Evolutionary conservation across 2,888 invertebrate species (phyloP).

Genomic region (Tenthredo distinguenda): DNA sequence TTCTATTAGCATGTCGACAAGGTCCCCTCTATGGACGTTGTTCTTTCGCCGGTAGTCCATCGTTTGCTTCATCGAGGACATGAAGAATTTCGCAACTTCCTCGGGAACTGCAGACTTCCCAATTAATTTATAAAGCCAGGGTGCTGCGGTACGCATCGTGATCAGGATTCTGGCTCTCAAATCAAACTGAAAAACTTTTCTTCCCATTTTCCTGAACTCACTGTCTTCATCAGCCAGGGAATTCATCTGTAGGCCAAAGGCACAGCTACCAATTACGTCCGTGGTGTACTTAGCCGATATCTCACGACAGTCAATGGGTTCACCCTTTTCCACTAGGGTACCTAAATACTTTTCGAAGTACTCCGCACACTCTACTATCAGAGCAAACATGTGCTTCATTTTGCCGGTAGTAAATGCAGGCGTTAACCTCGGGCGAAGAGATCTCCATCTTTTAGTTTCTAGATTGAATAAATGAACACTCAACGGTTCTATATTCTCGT

Average conservation of each 20-base stretch:
- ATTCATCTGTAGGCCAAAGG: constrained; percentile 76
- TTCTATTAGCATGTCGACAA: constrained; percentile 76
- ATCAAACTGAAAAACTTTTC: constrained; percentile 63
- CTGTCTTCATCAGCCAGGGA: constrained; percentile 69
- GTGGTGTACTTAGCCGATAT: constrained; percentile 75
- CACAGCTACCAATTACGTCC: constrained; percentile 77
- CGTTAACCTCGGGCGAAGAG: constrained; percentile 78
- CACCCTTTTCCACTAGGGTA: constrained; percentile 59
- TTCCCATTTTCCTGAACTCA: constrained; percentile 73
- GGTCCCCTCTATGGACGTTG: constrained; percentile 76
- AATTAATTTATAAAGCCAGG: constrained; percentile 62
- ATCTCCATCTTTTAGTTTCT: constrained; percentile 79
- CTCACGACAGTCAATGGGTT: constrained; percentile 66
- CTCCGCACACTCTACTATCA: constrained; percentile 77
- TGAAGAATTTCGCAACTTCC: constrained; percentile 70
- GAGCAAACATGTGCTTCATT: constrained; percentile 79
- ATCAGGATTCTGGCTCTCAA: constrained; percentile 49
- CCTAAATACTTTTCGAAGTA: constrained; percentile 77
- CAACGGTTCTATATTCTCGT: constrained; percentile 78
- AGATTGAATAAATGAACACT: constrained; percentile 79
- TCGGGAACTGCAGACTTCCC: constrained; percentile 60
- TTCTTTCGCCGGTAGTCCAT: constrained; percentile 74
- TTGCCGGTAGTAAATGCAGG: constrained; percentile 79
- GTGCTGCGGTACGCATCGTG: constrained; percentile 56
- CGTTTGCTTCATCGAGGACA: constrained; percentile 68